These are phyloP conservation scores for Galaxias olidus DNA, from an alignment of 2,797 vertebrate genomes.

Conservation along the genomic window DNA sequence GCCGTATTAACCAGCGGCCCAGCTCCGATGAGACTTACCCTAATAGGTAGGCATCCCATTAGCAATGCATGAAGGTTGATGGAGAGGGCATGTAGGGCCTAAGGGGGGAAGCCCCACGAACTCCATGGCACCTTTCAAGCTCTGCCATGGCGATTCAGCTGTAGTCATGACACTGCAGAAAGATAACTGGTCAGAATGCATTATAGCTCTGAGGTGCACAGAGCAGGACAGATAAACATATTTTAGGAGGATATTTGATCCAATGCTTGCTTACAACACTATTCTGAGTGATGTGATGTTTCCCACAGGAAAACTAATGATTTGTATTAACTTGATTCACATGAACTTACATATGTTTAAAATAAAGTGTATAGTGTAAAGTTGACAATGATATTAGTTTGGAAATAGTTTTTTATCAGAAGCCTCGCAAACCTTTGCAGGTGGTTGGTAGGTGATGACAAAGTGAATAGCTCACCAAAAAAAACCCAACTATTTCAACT, in stretches of 20 bases:
- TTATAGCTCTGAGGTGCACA: too few species aligned
- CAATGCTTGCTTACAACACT: too few species aligned
- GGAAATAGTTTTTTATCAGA: background rate
- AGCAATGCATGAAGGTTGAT: conserved; percentile 51
- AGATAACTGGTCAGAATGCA: too few species aligned
- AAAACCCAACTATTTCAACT: background rate
- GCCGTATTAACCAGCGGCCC: conserved; percentile 2
- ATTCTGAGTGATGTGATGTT: too few species aligned
- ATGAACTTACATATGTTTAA: background rate
- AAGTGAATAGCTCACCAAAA: background rate
- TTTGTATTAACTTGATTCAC: too few species aligned
- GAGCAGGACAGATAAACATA: too few species aligned
- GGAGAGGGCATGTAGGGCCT: conserved; percentile 38
- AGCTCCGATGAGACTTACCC: conserved; percentile 6
- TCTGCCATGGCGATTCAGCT: conserved; percentile 6
- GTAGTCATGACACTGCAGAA: conserved; percentile 10
- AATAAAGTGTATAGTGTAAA: background rate
- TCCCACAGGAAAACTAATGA: too few species aligned
- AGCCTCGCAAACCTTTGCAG: background rate
- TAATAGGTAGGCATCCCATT: conserved; percentile 36
- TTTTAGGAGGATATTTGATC: too few species aligned
- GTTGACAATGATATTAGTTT: too few species aligned
- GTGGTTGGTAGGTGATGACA: background rate
- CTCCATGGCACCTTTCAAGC: conserved; percentile 12
- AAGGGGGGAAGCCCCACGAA: conserved; percentile 16